Percentiles rank a stretch among this genome's conserved stretches.
Evolutionary conservation across 2,888 invertebrate species (phyloP).

Genomic region (Drosophila greeni): DNA sequence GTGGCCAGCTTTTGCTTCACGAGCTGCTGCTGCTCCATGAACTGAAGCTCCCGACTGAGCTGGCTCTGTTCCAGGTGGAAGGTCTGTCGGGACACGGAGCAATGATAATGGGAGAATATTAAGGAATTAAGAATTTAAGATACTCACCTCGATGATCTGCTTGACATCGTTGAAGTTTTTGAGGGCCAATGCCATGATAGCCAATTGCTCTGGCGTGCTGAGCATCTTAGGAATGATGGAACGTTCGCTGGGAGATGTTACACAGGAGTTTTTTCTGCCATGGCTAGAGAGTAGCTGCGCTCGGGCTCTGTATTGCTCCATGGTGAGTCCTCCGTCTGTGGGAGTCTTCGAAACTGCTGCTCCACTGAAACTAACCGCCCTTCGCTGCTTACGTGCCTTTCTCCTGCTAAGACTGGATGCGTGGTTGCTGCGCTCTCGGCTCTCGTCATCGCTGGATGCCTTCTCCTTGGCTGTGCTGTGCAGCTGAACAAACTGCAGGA

Average conservation of each 20-base stretch:
- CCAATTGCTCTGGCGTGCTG: constrained; percentile 86
- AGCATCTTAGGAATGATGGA: constrained; percentile 82
- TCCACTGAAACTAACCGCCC: constrained; percentile 74
- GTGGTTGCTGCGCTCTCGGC: constrained; percentile 69
- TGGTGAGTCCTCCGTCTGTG: constrained; percentile 32
- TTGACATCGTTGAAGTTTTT: constrained; percentile 87
- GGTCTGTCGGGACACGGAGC: constrained; percentile 80
- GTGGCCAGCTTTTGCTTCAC: constrained; percentile 73
- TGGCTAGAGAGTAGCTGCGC: constrained; percentile 41
- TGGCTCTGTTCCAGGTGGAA: constrained; percentile 84
- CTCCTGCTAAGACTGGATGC: constrained; percentile 70
- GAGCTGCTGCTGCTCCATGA: constrained; percentile 82
- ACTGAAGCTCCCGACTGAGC: constrained; percentile 84
- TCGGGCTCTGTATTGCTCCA: constrained; percentile 52
- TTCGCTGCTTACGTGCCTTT: constrained; percentile 69
- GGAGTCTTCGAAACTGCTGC: constrained; percentile 28
- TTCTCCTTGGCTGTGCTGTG: constrained; percentile 70
- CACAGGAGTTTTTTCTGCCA: background rate
- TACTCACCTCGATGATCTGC: constrained; percentile 87
- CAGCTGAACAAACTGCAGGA: constrained; percentile 72
- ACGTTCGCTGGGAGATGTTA: constrained; percentile 41
- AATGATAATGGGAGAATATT: too few relatives aligned
- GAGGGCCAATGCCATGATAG: constrained; percentile 87
- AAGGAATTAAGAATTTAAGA: background rate
- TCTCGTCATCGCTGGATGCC: constrained; percentile 77